Conservation (phyloP, 2,113 vertebrate species). For the Micronycteris hirsuta region DNA sequence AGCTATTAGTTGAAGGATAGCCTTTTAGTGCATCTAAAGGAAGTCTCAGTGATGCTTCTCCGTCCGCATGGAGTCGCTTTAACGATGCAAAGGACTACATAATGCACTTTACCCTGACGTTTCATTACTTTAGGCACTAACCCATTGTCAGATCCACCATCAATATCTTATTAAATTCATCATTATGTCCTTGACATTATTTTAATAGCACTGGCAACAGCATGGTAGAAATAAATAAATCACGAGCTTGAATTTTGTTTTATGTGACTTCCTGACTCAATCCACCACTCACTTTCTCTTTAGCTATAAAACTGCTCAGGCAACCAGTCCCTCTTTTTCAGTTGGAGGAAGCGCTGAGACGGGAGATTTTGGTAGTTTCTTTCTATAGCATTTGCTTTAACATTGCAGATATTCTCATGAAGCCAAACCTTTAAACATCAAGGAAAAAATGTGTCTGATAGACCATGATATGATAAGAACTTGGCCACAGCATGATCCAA, state of each 20-base stretch:
- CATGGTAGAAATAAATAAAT: conserved; percentile 50
- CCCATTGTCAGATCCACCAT: conserved; percentile 17
- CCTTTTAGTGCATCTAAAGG: not conserved
- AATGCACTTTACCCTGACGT: conserved; percentile 28
- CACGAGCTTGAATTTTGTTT: not conserved
- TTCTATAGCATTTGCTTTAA: not conserved
- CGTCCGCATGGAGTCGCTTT: conserved; percentile 5
- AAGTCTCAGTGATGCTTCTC: not conserved
- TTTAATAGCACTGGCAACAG: conserved; percentile 43
- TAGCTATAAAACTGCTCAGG: not conserved
- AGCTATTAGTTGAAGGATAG: conserved; percentile 35
- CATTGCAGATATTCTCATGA: not conserved
- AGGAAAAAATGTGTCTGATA: not conserved
- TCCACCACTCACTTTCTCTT: not conserved
- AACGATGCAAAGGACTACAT: not conserved
- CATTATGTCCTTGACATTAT: conserved; percentile 56
- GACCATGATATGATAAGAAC: not conserved
- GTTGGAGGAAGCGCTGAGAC: not conserved
- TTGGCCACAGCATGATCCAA: not conserved
- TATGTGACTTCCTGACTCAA: conserved; percentile 36
- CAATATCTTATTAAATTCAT: conserved; percentile 52
- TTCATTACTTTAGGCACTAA: conserved; percentile 53
- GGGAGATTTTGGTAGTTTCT: not conserved
- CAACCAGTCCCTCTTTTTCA: not conserved
- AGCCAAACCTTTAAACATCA: not conserved